A percentile compares a stretch with the other conserved stretches of the same genome.
These are phyloP conservation scores for Scylla paramamosain DNA, from an alignment of 1,140 invertebrate species.

Conservation along the genomic window DNA sequence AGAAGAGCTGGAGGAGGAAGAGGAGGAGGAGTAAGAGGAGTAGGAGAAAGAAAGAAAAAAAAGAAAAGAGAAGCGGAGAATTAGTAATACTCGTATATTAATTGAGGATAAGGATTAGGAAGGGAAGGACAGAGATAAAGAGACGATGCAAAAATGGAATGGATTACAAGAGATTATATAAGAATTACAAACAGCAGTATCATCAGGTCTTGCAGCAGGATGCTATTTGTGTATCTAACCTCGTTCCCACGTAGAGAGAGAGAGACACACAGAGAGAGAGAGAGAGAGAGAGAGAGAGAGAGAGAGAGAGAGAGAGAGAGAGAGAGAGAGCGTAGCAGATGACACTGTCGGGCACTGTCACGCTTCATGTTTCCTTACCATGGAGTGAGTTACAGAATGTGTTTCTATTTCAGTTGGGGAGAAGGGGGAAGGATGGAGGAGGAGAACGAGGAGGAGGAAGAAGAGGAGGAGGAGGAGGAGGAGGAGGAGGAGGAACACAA, in stretches of 20 bases:
- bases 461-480: conserved; percentile 10
- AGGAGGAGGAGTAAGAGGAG: neutral
- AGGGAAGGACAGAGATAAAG: neutral
- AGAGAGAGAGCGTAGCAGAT: neutral
- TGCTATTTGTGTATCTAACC: too few relatives aligned
- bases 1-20: neutral
- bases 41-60: neutral
- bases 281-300: neutral
- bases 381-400: too few relatives aligned
- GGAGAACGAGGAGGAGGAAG: neutral
- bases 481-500: neutral
- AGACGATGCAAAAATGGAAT: neutral
- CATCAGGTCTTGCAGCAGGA: too few relatives aligned
- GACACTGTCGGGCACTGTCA: neutral
- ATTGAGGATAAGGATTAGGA: neutral
- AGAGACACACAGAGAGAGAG: too few relatives aligned
- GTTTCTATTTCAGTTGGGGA: neutral
- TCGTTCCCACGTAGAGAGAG: too few relatives aligned
- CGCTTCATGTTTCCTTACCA: too few relatives aligned
- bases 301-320: neutral
- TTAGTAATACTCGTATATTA: too few relatives aligned
- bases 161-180: too few relatives aligned
- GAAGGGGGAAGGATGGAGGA: neutral
- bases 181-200: too few relatives aligned
- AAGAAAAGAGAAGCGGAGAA: neutral